phyloP scores from a whole-genome alignment of 2,797 vertebrate genomes.

The Rhinophrynus dorsalis region DNA sequence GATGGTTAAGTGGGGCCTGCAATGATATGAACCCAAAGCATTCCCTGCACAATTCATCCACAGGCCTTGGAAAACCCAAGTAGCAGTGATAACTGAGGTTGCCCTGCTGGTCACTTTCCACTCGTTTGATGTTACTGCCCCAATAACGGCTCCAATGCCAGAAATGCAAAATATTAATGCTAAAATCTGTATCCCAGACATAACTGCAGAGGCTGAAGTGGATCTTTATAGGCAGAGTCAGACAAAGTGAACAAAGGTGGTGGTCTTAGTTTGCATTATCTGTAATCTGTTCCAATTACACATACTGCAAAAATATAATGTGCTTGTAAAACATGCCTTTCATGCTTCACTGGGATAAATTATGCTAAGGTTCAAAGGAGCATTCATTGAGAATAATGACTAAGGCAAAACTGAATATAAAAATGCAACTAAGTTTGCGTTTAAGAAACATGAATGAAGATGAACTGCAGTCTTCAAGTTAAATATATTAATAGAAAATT shows the following conservation, averaged over 20 bases:
- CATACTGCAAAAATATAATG: conserved; percentile 72
- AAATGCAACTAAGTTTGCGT: background rate
- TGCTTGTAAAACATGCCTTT: conserved; percentile 62
- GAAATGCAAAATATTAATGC: conserved; percentile 78
- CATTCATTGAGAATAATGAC: background rate
- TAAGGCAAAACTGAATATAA: background rate
- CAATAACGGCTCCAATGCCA: conserved; percentile 81
- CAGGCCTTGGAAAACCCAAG: conserved; percentile 91
- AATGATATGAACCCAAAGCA: conserved; percentile 85
- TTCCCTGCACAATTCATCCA: conserved; percentile 94
- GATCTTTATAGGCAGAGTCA: conserved; percentile 36
- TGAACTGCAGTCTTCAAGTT: no score
- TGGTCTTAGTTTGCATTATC: conserved; percentile 57
- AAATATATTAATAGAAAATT: no score
- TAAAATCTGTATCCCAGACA: conserved; percentile 82
- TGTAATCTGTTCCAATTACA: conserved; percentile 70
- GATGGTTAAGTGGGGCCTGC: conserved; percentile 83
- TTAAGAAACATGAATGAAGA: no score
- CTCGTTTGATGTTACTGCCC: conserved; percentile 84
- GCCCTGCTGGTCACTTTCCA: conserved; percentile 89
- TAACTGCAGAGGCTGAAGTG: conserved; percentile 54
- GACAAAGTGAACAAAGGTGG: conserved; percentile 33
- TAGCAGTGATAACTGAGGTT: conserved; percentile 90
- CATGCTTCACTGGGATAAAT: conserved; percentile 57
- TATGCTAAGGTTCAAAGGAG: conserved; percentile 43